These are phyloP conservation scores for Pantelozetes paolii DNA, from an alignment of 2,888 invertebrate species.

Conservation along the genomic window DNA sequence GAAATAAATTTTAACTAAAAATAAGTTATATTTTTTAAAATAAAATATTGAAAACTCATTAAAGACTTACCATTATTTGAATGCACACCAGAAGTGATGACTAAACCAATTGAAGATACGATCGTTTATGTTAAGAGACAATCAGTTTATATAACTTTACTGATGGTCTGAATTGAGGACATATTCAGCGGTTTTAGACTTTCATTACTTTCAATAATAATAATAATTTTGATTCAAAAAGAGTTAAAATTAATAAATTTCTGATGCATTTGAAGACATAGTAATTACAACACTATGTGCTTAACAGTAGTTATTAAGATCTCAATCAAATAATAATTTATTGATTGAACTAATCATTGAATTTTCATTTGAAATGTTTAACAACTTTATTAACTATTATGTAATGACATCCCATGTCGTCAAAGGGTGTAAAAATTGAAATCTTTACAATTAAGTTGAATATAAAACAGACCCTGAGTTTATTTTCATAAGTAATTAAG, in stretches of 20 bases:
- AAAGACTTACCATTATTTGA: not conserved
- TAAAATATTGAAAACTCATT: too few relatives aligned
- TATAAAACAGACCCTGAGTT: not conserved
- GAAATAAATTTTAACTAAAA: too few relatives aligned
- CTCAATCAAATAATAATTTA: not conserved
- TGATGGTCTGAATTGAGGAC: not conserved
- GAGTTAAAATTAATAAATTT: not conserved
- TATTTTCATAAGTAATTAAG: too few relatives aligned
- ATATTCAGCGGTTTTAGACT: not conserved
- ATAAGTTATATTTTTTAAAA: too few relatives aligned
- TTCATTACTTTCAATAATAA: slow-evolving; percentile 7
- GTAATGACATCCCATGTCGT: too few relatives aligned
- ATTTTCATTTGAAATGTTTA: not conserved
- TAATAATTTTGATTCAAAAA: not conserved
- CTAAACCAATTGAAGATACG: not conserved
- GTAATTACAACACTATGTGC: too few relatives aligned
- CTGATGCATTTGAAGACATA: too few relatives aligned
- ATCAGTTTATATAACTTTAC: not conserved
- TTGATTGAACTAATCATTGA: not conserved
- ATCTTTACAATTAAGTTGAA: not conserved
- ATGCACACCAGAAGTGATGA: too few relatives aligned
- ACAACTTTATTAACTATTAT: too few relatives aligned
- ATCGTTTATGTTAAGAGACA: too few relatives aligned
- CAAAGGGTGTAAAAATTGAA: too few relatives aligned
- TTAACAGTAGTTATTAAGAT: too few relatives aligned